phyloP scores from a whole-genome alignment of 2,888 invertebrate genomes.

The Ernsta delagoae region DNA sequence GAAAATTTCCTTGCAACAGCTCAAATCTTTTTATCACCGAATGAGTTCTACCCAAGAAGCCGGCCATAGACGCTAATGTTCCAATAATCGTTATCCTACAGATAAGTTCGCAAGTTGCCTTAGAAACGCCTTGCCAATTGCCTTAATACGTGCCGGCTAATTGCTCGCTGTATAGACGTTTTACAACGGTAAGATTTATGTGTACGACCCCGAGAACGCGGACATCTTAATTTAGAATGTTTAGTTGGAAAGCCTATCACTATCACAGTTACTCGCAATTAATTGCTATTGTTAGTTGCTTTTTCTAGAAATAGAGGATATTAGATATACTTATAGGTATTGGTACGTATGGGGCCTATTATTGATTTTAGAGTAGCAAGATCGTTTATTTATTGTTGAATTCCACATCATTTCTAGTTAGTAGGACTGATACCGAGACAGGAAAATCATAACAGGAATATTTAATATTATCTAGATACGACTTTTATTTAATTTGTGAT shows the following conservation, averaged over 20 bases:
- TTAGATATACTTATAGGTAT: too few relatives aligned
- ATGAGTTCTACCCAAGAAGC: constrained; percentile 1
- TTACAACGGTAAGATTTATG: constrained; percentile 19
- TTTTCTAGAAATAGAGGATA: background rate
- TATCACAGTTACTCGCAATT: background rate
- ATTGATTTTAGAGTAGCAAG: too few relatives aligned
- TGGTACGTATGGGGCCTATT: too few relatives aligned
- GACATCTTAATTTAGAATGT: constrained; percentile 5
- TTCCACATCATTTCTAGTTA: too few relatives aligned
- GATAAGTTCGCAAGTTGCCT: constrained; percentile 60
- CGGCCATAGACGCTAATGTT: constrained; percentile 59
- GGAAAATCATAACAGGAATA: too few relatives aligned
- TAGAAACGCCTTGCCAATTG: constrained; percentile 67
- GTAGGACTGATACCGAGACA: too few relatives aligned
- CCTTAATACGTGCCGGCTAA: constrained; percentile 64
- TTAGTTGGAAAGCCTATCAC: background rate
- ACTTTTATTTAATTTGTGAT: too few relatives aligned
- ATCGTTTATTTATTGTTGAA: too few relatives aligned
- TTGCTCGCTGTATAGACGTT: constrained; percentile 46
- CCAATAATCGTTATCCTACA: constrained; percentile 76
- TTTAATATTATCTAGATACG: too few relatives aligned
- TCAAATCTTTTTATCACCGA: constrained; percentile 8
- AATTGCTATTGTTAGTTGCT: constrained; percentile 1
- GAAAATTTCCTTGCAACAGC: background rate
- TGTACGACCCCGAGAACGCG: constrained; percentile 10